Base-by-base conservation (phyloP, 2,797 vertebrate genomes). In the Lacerta bilineata region DNA sequence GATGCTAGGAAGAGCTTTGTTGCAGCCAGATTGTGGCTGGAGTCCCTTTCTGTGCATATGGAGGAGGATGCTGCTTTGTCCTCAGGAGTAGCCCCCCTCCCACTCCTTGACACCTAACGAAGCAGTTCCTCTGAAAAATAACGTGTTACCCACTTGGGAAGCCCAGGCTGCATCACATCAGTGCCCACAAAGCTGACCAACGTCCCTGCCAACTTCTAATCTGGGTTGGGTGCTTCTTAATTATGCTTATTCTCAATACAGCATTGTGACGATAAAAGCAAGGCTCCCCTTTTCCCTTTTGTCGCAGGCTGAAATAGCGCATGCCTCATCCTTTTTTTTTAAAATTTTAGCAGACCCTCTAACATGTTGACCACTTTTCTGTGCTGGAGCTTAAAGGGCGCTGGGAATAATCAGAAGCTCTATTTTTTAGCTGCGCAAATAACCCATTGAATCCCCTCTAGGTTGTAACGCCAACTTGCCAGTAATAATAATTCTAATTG, bases 401-500 rank as follows among this genome's bases (percentile, higher is more conserved):
- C 59, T 41, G 33, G 29, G 33, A 29, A 82, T 20, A 23, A 25
- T 76, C 17, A 23, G 27, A 41, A 88, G 50, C 50, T 55, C 50
- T 55, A 55, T 64, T 23, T 78, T 46, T 71, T 84, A 81, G 89
- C 90, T 75, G 0, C 1, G 2, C 77, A n/a, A 79, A 46, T 72
- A 91, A 84, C 86, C 87, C 85, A 79, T 95, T 92, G 87, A 78
- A 77, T 91, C 93, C 91, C 94, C 0, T 94, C 81, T 93, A 90
- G 91, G 39, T 95, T 88, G 94, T 91, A 77, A 91, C 92, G 36
- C 74, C 50, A 39, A 90, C 75, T 92, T 92, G 59, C 93, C 88
- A 94, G 94, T 84, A 88, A 78, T 92, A 55, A 55, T 55, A 3
- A 94, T 97, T 97, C 97, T 97, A 98, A 98, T 96, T 95, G 41